Evolutionary conservation across 2,797 vertebrate genomes (phyloP).

Genomic region (Ctenochaetus hawaiiensis): DNA sequence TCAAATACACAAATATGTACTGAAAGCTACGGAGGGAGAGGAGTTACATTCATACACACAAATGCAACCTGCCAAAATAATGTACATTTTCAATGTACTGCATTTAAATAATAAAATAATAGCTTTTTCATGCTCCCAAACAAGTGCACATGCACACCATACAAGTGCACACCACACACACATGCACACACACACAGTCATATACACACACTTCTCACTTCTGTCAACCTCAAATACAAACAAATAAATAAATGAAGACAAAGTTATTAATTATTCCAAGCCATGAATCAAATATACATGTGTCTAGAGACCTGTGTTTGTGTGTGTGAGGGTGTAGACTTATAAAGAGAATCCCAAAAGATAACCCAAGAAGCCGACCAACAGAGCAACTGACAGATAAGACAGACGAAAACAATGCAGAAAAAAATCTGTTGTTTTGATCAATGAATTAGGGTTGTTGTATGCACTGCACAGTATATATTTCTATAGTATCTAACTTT

Average conservation of each 20-base stretch:
- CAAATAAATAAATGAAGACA: conserved; percentile 86
- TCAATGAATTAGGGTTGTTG: background rate
- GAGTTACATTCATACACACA: background rate
- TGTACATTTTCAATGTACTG: conserved; percentile 20
- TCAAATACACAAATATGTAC: background rate
- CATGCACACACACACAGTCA: conserved; percentile 30
- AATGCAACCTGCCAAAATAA: conserved; percentile 13
- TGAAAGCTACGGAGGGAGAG: background rate
- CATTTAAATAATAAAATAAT: conserved; percentile 56
- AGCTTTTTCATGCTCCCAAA: conserved; percentile 18
- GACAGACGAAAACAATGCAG: conserved; percentile 41
- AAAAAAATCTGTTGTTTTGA: background rate
- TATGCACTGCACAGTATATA: background rate
- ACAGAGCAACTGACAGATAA: conserved; percentile 43
- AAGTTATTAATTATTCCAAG: conserved; percentile 83
- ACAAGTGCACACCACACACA: too few species aligned
- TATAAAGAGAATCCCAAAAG: conserved; percentile 70
- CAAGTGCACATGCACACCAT: background rate
- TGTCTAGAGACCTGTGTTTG: conserved; percentile 62
- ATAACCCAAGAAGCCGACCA: conserved; percentile 43
- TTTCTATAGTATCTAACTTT: background rate
- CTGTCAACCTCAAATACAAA: conserved; percentile 81
- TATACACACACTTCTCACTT: conserved; percentile 55
- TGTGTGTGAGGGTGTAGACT: conserved; percentile 41
- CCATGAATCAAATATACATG: conserved; percentile 82